Evolutionary conservation across 2,797 vertebrate genomes (phyloP), one percentile per base, ranked within the genome.

Genomic region (Onychomys leucogaster): DNA sequence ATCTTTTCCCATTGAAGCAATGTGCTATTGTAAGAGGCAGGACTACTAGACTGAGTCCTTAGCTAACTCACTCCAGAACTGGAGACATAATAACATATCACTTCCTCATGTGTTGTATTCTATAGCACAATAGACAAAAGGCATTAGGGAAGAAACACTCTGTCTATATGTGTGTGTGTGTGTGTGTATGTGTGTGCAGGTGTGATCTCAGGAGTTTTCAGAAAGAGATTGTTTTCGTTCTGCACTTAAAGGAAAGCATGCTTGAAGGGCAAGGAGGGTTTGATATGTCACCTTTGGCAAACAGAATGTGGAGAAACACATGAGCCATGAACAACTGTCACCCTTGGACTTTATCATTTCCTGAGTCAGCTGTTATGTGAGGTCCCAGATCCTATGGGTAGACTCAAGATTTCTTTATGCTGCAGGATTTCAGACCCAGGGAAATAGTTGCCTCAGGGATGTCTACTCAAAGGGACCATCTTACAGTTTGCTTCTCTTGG

Each of bases 381-480:
- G 8, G 1, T 21, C 29, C 11, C 19, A 29, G 11, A 6, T 59
- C 43, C 23, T 41, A 0, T 2, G 57, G 23, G 2, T 6, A 32
- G 10, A 0, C 2, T 6, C 32, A 0, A 29, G 13, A 41, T 41
- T 27, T 59, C 29, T 37, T 57, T 27, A 59, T 41, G n/a, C 16
- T 32, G 3, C 3, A 13, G 3, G 0, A 21, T 23, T 49, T 59
- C 14, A 63, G 37, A 21, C 49, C 4, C 25, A 32, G 12, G n/a
- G 57, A 63, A 29, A 29, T 61, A 71, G 4, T 46, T 41, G 34
- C 13, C 37, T 9, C 32, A 46, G 61, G 63, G 3, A 41, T 16
- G 13, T n/a, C 43, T 76, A 5, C 32, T 8, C 21, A 27, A 57
- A 46, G 32, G 7, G 27, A 9, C 14, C 83, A 55, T 69, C n/a